Conservation (phyloP, 2,113 vertebrate genomes). For the Gila orcuttii region DNA sequence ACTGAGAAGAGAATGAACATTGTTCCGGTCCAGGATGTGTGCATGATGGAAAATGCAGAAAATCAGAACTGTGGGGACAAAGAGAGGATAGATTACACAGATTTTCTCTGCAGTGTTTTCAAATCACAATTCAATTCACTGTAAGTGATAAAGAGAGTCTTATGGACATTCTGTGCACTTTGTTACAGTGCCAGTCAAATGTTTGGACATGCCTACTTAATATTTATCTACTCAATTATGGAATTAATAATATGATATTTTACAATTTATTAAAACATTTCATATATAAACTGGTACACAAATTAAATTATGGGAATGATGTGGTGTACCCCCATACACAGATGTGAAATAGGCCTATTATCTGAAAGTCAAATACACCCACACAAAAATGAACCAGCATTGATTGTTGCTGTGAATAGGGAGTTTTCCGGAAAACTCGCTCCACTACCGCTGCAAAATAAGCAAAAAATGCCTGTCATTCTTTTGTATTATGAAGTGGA, state of each 20-base stretch:
- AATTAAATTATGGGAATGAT: too few species aligned
- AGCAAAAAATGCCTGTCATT: slow-evolving; percentile 29
- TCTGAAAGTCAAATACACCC: slow-evolving; percentile 58
- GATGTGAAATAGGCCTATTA: neutral
- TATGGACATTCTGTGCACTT: neutral
- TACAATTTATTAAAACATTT: too few species aligned
- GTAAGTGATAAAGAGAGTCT: neutral
- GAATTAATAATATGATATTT: too few species aligned
- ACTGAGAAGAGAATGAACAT: slow-evolving; percentile 65
- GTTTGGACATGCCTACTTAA: too few species aligned
- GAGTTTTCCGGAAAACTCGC: slow-evolving; percentile 71
- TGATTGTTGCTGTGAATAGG: slow-evolving; percentile 76
- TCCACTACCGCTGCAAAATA: slow-evolving; percentile 73
- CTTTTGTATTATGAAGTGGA: neutral
- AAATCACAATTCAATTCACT: neutral
- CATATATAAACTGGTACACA: too few species aligned
- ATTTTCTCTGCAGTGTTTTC: neutral
- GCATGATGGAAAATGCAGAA: slow-evolving; percentile 78
- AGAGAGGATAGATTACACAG: neutral
- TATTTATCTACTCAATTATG: too few species aligned
- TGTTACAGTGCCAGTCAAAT: too few species aligned
- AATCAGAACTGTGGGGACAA: slow-evolving; percentile 68
- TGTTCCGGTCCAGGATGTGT: slow-evolving; percentile 73
- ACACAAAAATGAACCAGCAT: slow-evolving; percentile 75
- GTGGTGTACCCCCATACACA: neutral